Percentiles rank a stretch among this genome's conserved stretches.
Evolutionary conservation across 2,797 vertebrate genomes (phyloP).

Genomic region (Poecilia picta): DNA sequence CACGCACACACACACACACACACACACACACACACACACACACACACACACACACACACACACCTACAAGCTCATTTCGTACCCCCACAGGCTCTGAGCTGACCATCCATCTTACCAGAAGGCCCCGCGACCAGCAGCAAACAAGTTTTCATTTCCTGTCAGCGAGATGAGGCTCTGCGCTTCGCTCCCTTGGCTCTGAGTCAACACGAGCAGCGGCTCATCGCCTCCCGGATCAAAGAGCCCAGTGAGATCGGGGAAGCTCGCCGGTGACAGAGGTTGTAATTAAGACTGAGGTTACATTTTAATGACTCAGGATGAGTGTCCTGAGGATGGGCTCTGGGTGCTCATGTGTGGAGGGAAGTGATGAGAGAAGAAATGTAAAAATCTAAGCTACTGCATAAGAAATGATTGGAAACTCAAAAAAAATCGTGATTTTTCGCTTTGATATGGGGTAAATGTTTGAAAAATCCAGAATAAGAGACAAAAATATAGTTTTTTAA

Average conservation of each 20-base stretch:
- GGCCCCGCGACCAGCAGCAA: slow-evolving; percentile 57
- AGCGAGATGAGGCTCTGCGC: slow-evolving; percentile 49
- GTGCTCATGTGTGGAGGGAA: slow-evolving; percentile 47
- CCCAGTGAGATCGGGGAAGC: slow-evolving; percentile 47
- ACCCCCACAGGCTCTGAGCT: slow-evolving; percentile 61
- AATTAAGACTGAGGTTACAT: slow-evolving; percentile 77
- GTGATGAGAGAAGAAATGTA: slow-evolving; percentile 8
- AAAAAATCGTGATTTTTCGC: neutral
- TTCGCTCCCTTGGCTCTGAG: slow-evolving; percentile 62
- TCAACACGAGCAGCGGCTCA: slow-evolving; percentile 54
- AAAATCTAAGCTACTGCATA: slow-evolving; percentile 3
- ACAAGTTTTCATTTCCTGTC: slow-evolving; percentile 74
- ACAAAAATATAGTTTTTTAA: neutral
- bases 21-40: slow-evolving; percentile 51
- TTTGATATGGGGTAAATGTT: neutral
- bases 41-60: slow-evolving; percentile 42
- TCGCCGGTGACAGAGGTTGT: slow-evolving; percentile 56
- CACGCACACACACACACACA: slow-evolving; percentile 48
- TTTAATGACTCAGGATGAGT: slow-evolving; percentile 73
- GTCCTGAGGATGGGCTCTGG: slow-evolving; percentile 57
- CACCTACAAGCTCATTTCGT: slow-evolving; percentile 71
- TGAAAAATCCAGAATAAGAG: neutral
- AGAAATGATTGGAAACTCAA: neutral
- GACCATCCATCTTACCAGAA: slow-evolving; percentile 53
- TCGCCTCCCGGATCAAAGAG: slow-evolving; percentile 67